Evolutionary conservation across 2,113 vertebrate species (phyloP), one percentile per base, ranked within the genome.

Genomic region (Cryptomyrus ogoouensis): DNA sequence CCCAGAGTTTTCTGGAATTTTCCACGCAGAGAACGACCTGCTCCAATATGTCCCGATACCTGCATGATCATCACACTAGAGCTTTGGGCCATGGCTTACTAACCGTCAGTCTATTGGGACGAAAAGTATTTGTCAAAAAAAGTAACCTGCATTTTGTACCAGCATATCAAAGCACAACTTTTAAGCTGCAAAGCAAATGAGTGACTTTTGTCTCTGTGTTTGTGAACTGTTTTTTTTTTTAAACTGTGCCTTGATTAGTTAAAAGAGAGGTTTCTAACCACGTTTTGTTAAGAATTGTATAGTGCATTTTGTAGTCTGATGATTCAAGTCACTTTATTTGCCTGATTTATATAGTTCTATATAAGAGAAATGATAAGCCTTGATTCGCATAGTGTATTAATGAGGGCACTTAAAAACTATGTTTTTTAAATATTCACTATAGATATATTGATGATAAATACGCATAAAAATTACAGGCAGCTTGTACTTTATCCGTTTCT

Each of bases 211-310:
- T 85, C 58, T 89, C 58, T 77, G 86, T 90, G 46, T 88, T 86
- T 87, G 58, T 90, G 47, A 91, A 88, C 52, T 77, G 74, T 47
- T 88, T 89, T 89, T 35, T 35, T 74, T 89, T 83, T 35, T 17
- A 89, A 90, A 89, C 88, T 90, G 91, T 91, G 89, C 89, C 91
- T 90, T 91, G 89, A 86, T 89, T 87, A 46, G 83, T 88, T 88
- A 74, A 89, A 58, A 53, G 19, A 87, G 24, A 88, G 42, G 52
- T 70, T 84, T 87, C n/a, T 80, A 56, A 86, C 85, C 70, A 85
- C 31, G 88, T 90, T 90, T 91, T 52, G 50, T 58, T 89, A 90
- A 47, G 9, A 52, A 89, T 47, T 83, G 42, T 88, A 88, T 21
- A 62, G 56, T 90, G 56, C 56, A 49, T 84, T 89, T 88, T 90